Conservation (phyloP, 2,888 invertebrate species). For the Copidosoma aretas region DNA sequence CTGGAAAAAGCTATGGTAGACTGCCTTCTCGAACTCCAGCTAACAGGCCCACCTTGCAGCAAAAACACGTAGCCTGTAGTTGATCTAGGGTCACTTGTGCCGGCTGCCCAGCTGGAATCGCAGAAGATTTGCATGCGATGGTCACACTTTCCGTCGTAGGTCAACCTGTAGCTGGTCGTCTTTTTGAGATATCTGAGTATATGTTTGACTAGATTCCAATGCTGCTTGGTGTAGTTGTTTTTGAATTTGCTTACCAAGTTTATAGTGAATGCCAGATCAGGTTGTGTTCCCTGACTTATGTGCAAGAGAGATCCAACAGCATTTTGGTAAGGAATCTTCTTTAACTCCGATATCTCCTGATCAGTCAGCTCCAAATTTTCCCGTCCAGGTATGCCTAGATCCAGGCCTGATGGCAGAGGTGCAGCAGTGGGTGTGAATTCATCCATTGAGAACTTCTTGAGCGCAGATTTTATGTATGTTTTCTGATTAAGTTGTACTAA, state of each 20-base stretch:
- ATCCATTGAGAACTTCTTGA: constrained; percentile 10
- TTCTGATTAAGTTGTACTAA: neutral
- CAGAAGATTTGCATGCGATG: constrained; percentile 37
- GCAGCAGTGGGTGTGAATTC: constrained; percentile 29
- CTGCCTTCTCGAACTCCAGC: constrained; percentile 43
- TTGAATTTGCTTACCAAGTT: constrained; percentile 18
- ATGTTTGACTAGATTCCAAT: constrained; percentile 39
- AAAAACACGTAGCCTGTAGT: constrained; percentile 39
- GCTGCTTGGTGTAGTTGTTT: constrained; percentile 28
- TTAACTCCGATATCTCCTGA: too few species aligned
- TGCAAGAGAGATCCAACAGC: constrained; percentile 44
- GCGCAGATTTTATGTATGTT: neutral
- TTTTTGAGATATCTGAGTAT: constrained; percentile 37
- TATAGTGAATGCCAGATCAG: constrained; percentile 31
- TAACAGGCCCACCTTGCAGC: constrained; percentile 36
- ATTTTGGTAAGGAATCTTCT: constrained; percentile 42
- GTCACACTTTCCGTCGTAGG: neutral
- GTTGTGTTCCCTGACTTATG: constrained; percentile 34
- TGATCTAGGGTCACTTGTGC: constrained; percentile 37
- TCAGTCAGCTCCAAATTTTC: constrained; percentile 24
- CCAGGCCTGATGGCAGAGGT: constrained; percentile 13
- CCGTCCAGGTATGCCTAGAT: neutral
- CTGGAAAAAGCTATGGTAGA: constrained; percentile 36
- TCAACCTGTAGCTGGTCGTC: constrained; percentile 18
- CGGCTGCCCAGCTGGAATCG: constrained; percentile 44